Base-by-base conservation (phyloP, 2,888 invertebrate species). In the Hypolimnas misippus region DNA sequence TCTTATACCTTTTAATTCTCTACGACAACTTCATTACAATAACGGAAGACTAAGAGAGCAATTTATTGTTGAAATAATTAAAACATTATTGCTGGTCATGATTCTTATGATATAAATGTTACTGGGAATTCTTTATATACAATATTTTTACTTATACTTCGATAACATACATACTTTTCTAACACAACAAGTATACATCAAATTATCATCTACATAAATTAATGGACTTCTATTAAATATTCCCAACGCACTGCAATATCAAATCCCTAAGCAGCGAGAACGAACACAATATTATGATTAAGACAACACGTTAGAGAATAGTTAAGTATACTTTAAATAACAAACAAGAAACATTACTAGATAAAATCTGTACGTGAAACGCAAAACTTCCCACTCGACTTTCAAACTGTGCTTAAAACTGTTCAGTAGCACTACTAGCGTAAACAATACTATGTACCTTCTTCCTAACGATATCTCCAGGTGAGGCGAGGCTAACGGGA, bases 391-490 rank as follows among this genome's bases (percentile, higher is more conserved):
- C 10, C 63, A 63, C 66, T 46, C 46, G 75, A 81, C 78, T 81
- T 81, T 68, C 74, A 71, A 82, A 82, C 83, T 81, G 72, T 76
- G 73, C 76, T 78, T 77, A 81, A 82, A 86, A 82, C 79, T 78
- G 82, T 83, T 83, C 77, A 79, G 81, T 79, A 81, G 65, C 82
- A 84, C 82, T 84, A 87, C 86, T 83, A 82, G 83, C 79, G 78
- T 82, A 83, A 84, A 87, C 84, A 83, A 76, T 79, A 83, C 76
- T 82, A 78, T 75, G 75, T 76, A 75, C 74, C n/a, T 76, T 73
- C 76, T 76, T 77, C 71, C 76, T 83, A 84, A 84, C 81, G 81
- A 82, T 77, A 76, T 74, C 70, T 80, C 76, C 84, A 83, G 83
- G 82, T 83, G 81, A 73, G 71, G 57, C 65, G 68, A 64, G 70